These are phyloP conservation scores for Pseudochaenichthys georgianus DNA, from an alignment of 2,797 vertebrate species.

Conservation along the genomic window DNA sequence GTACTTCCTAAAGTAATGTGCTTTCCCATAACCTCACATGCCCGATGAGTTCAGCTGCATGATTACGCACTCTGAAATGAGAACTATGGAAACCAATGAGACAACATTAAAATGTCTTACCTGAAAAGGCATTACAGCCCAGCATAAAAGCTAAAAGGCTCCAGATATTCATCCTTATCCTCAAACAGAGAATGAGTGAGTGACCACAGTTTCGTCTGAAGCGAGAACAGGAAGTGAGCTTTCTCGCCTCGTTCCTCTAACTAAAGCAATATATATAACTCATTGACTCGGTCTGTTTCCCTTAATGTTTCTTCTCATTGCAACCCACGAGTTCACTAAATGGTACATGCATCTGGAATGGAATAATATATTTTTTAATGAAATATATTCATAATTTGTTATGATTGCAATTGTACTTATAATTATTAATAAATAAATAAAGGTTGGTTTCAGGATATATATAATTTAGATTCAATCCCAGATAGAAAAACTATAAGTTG, in stretches of 20 bases:
- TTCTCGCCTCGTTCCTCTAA: not conserved
- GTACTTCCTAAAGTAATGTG: not conserved
- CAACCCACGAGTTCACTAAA: no score
- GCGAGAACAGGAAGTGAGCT: not conserved
- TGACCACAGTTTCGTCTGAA: not conserved
- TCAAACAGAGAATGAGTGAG: not conserved
- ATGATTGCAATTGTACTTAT: no score
- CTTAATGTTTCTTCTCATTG: not conserved
- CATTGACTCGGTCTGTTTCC: not conserved
- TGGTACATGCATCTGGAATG: no score
- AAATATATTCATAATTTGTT: no score
- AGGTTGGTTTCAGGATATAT: not conserved
- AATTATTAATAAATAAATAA: no score
- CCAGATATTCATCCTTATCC: conserved; percentile 1
- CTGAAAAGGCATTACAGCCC: not conserved
- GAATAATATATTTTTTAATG: no score
- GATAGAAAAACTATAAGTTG: not conserved
- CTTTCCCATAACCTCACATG: not conserved
- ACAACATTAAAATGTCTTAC: not conserved
- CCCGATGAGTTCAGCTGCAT: not conserved
- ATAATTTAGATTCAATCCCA: not conserved
- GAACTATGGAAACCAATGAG: accelerated
- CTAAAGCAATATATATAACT: not conserved
- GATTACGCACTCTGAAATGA: not conserved
- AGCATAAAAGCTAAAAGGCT: conserved; percentile 11